phyloP scores from a whole-genome alignment of 1,140 invertebrate species.

The Oscheius sp. region DNA sequence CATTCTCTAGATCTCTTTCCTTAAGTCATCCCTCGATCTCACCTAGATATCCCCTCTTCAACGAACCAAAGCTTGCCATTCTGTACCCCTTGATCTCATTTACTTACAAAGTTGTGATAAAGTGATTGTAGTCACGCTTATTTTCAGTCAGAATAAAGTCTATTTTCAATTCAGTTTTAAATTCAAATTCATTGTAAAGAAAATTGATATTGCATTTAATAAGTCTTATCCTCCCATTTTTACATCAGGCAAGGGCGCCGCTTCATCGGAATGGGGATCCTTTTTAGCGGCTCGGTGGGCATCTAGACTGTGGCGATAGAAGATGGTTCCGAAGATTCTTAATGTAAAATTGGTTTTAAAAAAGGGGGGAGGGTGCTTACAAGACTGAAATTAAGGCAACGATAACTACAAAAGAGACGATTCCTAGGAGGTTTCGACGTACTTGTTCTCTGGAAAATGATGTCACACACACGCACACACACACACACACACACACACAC shows the following conservation, averaged over 20 bases:
- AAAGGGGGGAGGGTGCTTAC: neutral
- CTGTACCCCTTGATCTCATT: neutral
- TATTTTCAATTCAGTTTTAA: no score
- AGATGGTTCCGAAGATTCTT: slow-evolving; percentile 45
- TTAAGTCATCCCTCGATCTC: neutral
- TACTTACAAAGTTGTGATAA: neutral
- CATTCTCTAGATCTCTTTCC: neutral
- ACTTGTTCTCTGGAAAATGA: slow-evolving; percentile 2
- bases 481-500: slow-evolving; percentile 27
- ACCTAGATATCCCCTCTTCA: neutral
- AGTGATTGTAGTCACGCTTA: no score
- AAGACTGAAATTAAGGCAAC: slow-evolving; percentile 1
- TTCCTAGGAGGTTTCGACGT: slow-evolving; percentile 18
- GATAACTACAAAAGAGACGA: slow-evolving; percentile 11
- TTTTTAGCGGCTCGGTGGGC: neutral
- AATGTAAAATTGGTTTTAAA: neutral
- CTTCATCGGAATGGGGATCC: neutral
- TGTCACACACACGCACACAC: slow-evolving; percentile 21
- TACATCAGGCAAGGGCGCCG: neutral
- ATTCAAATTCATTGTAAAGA: no score
- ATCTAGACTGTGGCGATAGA: slow-evolving; percentile 50
- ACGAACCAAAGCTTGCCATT: neutral
- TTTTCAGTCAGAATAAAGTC: no score
- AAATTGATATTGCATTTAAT: no score
- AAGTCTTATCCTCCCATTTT: slow-evolving; percentile 3